Percentiles rank a stretch among this genome's conserved stretches.
Evolutionary conservation across 2,113 vertebrate genomes (phyloP).

Genomic region (Geococcyx californianus): DNA sequence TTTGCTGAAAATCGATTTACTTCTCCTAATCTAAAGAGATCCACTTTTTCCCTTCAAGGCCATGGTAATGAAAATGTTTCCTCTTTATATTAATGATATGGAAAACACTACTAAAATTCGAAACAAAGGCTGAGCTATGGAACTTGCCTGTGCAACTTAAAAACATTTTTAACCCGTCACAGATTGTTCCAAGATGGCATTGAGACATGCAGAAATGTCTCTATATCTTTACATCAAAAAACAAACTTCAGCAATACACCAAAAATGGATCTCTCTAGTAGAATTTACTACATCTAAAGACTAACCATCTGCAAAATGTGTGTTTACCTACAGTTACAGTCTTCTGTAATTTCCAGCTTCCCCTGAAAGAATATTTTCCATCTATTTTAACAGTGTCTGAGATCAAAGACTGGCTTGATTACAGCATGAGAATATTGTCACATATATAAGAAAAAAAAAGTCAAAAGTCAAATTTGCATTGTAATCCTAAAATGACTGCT

Average conservation of each 20-base stretch:
- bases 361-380: background rate
- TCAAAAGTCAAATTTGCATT: background rate
- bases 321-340: background rate
- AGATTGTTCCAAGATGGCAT: background rate
- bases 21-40: background rate
- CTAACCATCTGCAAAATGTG: background rate
- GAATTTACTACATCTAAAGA: background rate
- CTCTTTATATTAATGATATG: background rate
- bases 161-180: background rate
- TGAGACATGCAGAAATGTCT: background rate
- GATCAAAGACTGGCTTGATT: background rate
- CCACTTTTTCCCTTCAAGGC: background rate
- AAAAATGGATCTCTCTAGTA: background rate
- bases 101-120: background rate
- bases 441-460: background rate
- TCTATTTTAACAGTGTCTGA: background rate
- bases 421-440: background rate
- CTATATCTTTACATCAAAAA: rapidly evolving
- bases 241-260: rapidly evolving
- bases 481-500: background rate
- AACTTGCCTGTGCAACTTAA: background rate
- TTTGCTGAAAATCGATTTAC: background rate
- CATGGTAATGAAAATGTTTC: background rate
- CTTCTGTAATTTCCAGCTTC: background rate
- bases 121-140: background rate